Percentiles rank a stretch among this genome's conserved stretches.
These are phyloP conservation scores for Champsocephalus gunnari DNA, from an alignment of 2,797 vertebrate genomes.

Conservation along the genomic window DNA sequence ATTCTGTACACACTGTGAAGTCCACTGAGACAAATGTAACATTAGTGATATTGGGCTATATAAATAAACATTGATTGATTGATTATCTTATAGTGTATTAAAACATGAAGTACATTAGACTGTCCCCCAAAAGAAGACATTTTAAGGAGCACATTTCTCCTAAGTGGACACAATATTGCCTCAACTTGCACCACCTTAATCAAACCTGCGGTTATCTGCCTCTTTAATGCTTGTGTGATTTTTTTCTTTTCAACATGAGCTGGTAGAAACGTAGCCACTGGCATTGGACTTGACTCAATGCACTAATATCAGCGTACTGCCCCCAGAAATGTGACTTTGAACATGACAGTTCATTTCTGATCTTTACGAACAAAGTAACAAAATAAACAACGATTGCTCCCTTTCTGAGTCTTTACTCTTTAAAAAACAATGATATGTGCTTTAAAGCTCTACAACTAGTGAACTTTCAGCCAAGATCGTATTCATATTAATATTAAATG, in stretches of 20 bases:
- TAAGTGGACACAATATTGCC: not conserved
- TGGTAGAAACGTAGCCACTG: not conserved
- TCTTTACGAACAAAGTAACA: not conserved
- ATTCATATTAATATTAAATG: not conserved
- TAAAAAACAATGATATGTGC: not conserved
- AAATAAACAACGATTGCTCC: not conserved
- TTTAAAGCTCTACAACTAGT: not conserved
- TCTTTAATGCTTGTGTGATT: not conserved
- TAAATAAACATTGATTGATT: no score
- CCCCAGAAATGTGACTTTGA: not conserved
- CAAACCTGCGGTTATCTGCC: not conserved
- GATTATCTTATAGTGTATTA: not conserved
- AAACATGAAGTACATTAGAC: not conserved
- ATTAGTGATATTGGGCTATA: no score
- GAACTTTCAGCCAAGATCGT: not conserved
- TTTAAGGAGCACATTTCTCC: not conserved
- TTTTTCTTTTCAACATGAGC: not conserved
- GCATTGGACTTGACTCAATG: not conserved
- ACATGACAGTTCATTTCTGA: not conserved
- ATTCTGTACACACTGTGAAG: no score
- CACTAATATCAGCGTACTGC: not conserved
- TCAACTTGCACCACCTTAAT: not conserved
- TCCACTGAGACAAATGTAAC: no score
- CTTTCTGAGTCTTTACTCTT: not conserved
- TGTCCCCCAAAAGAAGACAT: conserved; percentile 1